These are phyloP conservation scores for Charaxes varanes DNA, from an alignment of 1,140 invertebrate species.

Conservation along the genomic window DNA sequence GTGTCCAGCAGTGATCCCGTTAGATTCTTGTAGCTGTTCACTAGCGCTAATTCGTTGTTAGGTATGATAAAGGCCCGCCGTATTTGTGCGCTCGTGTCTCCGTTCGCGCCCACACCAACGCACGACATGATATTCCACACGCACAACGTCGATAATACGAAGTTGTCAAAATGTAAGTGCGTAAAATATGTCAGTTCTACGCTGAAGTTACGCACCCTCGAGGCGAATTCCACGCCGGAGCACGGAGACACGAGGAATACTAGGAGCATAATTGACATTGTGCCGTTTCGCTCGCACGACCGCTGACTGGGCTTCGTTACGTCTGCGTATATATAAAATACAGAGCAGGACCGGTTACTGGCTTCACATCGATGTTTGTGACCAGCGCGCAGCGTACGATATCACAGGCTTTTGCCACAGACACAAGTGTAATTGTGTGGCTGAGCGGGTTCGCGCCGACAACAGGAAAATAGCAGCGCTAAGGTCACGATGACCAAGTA, in stretches of 20 bases:
- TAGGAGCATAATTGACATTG: constrained; percentile 27
- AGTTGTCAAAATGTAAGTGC: constrained; percentile 27
- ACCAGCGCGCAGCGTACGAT: too few species aligned
- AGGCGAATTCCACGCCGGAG: constrained; percentile 36
- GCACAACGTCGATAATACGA: constrained; percentile 45
- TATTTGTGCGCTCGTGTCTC: constrained; percentile 20
- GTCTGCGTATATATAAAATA: too few species aligned
- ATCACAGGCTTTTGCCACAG: too few species aligned
- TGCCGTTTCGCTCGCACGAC: too few species aligned
- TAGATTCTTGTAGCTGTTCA: constrained; percentile 28
- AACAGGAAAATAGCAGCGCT: too few species aligned
- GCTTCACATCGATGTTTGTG: too few species aligned
- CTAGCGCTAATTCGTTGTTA: too few species aligned
- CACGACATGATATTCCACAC: constrained; percentile 46
- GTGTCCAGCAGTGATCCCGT: constrained; percentile 17
- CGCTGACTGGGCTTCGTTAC: too few species aligned
- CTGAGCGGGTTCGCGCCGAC: too few species aligned
- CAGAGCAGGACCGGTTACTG: too few species aligned
- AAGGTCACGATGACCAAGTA: too few species aligned
- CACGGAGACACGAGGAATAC: constrained; percentile 26
- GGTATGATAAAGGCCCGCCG: constrained; percentile 28
- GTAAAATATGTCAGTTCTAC: constrained; percentile 41
- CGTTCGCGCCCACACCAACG: constrained; percentile 31
- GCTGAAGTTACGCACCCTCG: constrained; percentile 43
- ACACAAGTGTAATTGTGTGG: too few species aligned